Conservation (phyloP, 1,140 invertebrate species). For the Micrasema longulum region DNA sequence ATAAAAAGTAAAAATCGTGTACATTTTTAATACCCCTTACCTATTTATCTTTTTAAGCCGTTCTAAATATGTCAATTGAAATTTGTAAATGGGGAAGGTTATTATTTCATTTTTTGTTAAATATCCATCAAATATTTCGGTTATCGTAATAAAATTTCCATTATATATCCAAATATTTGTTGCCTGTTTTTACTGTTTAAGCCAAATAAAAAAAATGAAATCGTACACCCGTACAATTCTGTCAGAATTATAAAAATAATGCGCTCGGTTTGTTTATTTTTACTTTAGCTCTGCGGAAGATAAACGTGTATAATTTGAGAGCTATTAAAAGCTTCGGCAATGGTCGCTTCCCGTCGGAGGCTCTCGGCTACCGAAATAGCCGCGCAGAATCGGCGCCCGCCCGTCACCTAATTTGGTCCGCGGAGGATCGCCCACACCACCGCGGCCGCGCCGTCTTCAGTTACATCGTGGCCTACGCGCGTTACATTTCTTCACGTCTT, state of each 20-base stretch:
- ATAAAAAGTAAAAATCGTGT: too few species aligned
- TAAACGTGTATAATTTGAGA: slow-evolving; percentile 7
- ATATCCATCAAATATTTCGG: too few species aligned
- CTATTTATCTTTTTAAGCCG: too few species aligned
- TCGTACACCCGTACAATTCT: background rate
- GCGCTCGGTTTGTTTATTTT: slow-evolving; percentile 22
- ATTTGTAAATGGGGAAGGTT: too few species aligned
- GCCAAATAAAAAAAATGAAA: too few species aligned
- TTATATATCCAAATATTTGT: too few species aligned
- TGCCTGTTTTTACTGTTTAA: too few species aligned
- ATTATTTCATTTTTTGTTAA: too few species aligned
- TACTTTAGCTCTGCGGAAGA: slow-evolving; percentile 10
- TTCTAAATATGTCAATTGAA: too few species aligned
- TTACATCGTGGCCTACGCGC: slow-evolving; percentile 36
- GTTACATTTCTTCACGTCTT: background rate
- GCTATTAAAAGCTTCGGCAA: slow-evolving; percentile 25
- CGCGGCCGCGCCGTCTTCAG: slow-evolving; percentile 43
- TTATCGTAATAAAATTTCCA: too few species aligned
- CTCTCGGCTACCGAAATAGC: slow-evolving; percentile 51
- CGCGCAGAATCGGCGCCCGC: slow-evolving; percentile 11
- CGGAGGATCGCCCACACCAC: slow-evolving; percentile 32
- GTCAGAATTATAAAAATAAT: background rate
- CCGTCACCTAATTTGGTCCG: slow-evolving; percentile 52
- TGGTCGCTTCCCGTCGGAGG: slow-evolving; percentile 8
- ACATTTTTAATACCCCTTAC: too few species aligned